Percentiles rank a stretch among this genome's conserved stretches.
Conservation (phyloP, 1,140 invertebrate genomes). For the Aleiodes sp. region DNA sequence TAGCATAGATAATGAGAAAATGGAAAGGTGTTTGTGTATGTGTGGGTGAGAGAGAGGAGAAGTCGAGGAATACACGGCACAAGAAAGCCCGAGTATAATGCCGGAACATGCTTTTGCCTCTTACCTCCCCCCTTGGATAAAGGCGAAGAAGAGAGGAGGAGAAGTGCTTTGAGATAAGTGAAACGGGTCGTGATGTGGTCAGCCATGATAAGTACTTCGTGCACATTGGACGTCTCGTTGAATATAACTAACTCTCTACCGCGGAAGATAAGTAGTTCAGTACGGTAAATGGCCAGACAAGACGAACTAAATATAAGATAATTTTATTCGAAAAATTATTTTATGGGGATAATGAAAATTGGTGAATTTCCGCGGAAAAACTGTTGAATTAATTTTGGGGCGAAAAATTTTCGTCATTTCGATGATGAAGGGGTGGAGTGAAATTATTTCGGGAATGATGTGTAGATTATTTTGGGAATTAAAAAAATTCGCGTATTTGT, state of each 20-base stretch:
- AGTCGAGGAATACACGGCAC: background rate
- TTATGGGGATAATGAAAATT: no score
- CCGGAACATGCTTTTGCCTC: no score
- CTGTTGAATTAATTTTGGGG: no score
- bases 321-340: background rate
- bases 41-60: no score
- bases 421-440: no score
- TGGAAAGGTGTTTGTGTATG: slow-evolving; percentile 5
- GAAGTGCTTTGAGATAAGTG: slow-evolving; percentile 31
- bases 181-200: slow-evolving; percentile 29
- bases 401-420: no score
- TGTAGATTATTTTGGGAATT: no score
- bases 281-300: background rate
- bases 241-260: slow-evolving; percentile 1
- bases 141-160: background rate
- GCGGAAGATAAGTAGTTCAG: slow-evolving; percentile 23
- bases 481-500: no score
- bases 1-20: slow-evolving; percentile 40
- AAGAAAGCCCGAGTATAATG: slow-evolving; percentile 25
- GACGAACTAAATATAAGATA: background rate
- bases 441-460: no score
- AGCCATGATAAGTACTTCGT: slow-evolving; percentile 32
- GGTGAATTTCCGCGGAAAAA: no score
- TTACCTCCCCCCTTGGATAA: slow-evolving; percentile 15
- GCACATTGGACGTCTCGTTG: background rate